Conservation (phyloP, 2,797 vertebrate genomes). For the Paedocypris micromegethes region DNA sequence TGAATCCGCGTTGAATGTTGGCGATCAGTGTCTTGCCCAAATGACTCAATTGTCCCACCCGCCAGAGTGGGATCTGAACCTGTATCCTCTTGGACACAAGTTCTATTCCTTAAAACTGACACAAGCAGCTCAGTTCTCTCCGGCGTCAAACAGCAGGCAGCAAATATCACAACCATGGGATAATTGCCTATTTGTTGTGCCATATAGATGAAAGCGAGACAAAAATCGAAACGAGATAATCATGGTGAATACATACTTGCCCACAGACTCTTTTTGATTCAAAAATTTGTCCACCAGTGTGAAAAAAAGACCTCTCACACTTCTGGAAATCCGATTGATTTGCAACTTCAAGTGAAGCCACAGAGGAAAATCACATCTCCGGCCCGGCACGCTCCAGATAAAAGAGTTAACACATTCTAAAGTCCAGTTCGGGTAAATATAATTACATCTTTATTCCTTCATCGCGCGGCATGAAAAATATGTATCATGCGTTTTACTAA, state of each 20-base stretch:
- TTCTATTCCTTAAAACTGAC: too few relatives aligned
- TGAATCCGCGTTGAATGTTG: too few relatives aligned
- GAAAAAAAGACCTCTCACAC: slow-evolving; percentile 31
- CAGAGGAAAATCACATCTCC: slow-evolving; percentile 36
- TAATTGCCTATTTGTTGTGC: slow-evolving; percentile 8
- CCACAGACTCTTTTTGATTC: slow-evolving; percentile 29
- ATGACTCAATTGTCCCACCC: too few relatives aligned
- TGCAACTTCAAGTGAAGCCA: slow-evolving; percentile 35
- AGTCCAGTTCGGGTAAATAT: slow-evolving; percentile 24
- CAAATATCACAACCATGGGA: slow-evolving; percentile 13
- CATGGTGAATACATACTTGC: slow-evolving; percentile 3
- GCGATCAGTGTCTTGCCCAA: too few relatives aligned
- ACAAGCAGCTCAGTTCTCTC: too few relatives aligned
- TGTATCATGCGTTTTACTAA: slow-evolving; percentile 34
- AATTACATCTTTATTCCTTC: slow-evolving; percentile 49
- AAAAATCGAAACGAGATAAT: slow-evolving; percentile 10
- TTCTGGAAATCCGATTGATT: slow-evolving; percentile 43
- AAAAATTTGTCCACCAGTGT: slow-evolving; percentile 26
- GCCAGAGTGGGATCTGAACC: too few relatives aligned
- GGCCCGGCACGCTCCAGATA: slow-evolving; percentile 30
- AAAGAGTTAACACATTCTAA: slow-evolving; percentile 56
- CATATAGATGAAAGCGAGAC: not conserved
- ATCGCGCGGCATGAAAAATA: slow-evolving; percentile 59
- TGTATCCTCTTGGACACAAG: too few relatives aligned
- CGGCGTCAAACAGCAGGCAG: not conserved